Conservation (phyloP, 1,140 invertebrate species). For the Anastatus disparis region DNA sequence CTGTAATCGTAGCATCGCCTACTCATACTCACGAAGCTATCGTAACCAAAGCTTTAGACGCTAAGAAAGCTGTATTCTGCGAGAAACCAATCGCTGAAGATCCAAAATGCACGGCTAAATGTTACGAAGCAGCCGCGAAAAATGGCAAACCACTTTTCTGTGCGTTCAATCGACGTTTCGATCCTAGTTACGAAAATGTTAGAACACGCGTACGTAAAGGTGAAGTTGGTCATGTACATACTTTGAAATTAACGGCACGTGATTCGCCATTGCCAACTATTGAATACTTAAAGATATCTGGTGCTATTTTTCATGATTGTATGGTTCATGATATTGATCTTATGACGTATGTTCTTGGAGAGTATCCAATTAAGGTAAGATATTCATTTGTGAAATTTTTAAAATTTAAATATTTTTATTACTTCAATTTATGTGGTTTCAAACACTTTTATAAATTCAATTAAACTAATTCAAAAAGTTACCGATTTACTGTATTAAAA, state of each 20-base stretch:
- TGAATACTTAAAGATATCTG: conserved; percentile 73
- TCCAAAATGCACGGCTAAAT: conserved; percentile 66
- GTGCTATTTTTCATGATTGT: conserved; percentile 80
- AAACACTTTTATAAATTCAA: too few relatives aligned
- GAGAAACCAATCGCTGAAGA: conserved; percentile 78
- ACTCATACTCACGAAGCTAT: conserved; percentile 73
- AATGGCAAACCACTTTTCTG: conserved; percentile 70
- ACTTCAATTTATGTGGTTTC: too few relatives aligned
- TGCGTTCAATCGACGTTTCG: conserved; percentile 78
- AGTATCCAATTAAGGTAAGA: conserved; percentile 67
- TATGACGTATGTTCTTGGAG: conserved; percentile 72
- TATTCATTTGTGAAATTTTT: too few relatives aligned
- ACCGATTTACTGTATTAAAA: too few relatives aligned
- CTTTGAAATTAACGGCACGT: conserved; percentile 72
- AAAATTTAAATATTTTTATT: too few relatives aligned
- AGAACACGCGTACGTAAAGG: conserved; percentile 68
- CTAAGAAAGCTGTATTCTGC: conserved; percentile 75
- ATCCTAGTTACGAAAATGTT: conserved; percentile 71
- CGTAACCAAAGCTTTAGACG: conserved; percentile 69
- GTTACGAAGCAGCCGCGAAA: conserved; percentile 71
- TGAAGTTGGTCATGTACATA: conserved; percentile 72
- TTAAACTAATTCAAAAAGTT: too few relatives aligned
- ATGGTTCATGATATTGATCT: conserved; percentile 79
- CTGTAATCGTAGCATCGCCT: conserved; percentile 71
- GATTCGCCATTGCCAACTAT: conserved; percentile 73